Conservation (phyloP, 2,113 vertebrate species). For the Tonatia bakeri region DNA sequence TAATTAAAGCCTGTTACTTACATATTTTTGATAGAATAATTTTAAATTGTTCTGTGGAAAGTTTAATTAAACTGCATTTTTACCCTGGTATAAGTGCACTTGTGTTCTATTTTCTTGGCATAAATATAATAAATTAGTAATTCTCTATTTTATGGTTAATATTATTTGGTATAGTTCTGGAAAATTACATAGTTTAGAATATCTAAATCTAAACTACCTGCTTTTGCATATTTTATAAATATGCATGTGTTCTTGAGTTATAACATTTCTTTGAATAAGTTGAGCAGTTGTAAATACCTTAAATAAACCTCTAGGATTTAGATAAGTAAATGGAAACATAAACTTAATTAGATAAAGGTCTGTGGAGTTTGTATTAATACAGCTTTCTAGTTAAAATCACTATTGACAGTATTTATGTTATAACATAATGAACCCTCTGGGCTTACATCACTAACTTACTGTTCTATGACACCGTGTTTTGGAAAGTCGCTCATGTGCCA, state of each 20-base stretch:
- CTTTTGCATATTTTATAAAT: neutral
- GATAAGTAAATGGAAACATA: neutral
- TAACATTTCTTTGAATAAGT: neutral
- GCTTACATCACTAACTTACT: neutral
- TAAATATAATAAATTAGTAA: neutral
- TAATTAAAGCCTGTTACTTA: neutral
- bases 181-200: neutral
- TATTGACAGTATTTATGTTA: neutral
- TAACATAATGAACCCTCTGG: neutral
- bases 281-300: neutral
- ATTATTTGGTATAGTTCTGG: neutral
- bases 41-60: neutral
- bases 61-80: neutral
- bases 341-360: neutral
- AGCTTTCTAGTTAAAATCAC: neutral
- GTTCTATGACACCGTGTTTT: neutral
- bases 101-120: neutral
- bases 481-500: neutral
- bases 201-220: neutral
- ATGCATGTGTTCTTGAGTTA: neutral
- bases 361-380: neutral
- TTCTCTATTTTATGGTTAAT: neutral
- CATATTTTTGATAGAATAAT: neutral
- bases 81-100: rapidly evolving
- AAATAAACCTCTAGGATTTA: neutral